These are phyloP conservation scores for Chelon labrosus DNA, from an alignment of 2,797 vertebrate species.

Conservation along the genomic window DNA sequence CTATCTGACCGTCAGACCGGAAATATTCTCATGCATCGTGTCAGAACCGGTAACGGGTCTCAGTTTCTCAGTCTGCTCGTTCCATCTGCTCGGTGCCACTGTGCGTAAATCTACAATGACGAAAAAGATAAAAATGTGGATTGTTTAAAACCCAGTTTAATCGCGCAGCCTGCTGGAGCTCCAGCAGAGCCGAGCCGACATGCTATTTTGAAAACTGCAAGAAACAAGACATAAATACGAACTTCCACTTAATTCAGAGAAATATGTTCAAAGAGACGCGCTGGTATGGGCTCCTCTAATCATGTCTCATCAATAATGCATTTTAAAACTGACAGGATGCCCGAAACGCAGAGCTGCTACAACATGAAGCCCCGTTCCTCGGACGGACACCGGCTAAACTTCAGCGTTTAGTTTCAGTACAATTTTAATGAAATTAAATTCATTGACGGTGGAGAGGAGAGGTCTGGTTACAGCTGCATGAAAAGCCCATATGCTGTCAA, in stretches of 20 bases:
- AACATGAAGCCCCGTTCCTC: constrained; percentile 74
- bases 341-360: constrained; percentile 74
- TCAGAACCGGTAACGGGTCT: background rate
- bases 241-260: constrained; percentile 82
- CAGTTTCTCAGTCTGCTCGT: too few species aligned
- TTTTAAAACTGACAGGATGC: constrained; percentile 83
- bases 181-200: constrained; percentile 34
- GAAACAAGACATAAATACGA: constrained; percentile 78
- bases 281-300: constrained; percentile 78
- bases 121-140: background rate
- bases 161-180: background rate
- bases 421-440: constrained; percentile 85
- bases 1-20: constrained; percentile 13
- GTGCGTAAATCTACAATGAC: background rate
- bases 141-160: too few species aligned
- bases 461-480: constrained; percentile 36
- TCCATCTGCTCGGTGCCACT: background rate
- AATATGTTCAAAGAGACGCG: constrained; percentile 83
- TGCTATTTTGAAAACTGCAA: constrained; percentile 54
- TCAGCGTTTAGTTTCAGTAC: constrained; percentile 83
- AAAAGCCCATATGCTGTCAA: constrained; percentile 19
- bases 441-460: constrained; percentile 60
- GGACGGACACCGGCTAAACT: constrained; percentile 83
- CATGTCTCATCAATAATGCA: constrained; percentile 86
- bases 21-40: constrained; percentile 28